phyloP scores from a whole-genome alignment of 2,797 vertebrate genomes.

The Aplochiton taeniatus region DNA sequence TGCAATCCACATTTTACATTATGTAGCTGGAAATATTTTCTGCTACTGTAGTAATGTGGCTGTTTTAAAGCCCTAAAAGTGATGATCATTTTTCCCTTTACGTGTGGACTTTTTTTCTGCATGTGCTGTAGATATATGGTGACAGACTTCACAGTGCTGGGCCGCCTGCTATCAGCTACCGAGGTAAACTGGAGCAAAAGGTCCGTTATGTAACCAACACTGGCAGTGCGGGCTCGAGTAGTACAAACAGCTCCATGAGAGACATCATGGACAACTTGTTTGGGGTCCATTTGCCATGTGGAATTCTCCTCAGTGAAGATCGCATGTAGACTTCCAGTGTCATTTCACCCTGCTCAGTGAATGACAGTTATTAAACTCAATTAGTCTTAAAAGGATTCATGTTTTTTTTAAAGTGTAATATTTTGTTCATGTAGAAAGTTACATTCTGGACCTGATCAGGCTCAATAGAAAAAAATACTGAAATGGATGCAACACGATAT shows the following conservation, averaged over 20 bases:
- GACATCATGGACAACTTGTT: neutral
- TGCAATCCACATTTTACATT: too few species aligned
- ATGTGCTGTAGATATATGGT: too few species aligned
- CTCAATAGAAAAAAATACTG: slow-evolving; percentile 73
- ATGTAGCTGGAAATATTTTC: too few species aligned
- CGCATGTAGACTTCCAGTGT: neutral
- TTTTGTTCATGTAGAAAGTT: slow-evolving; percentile 73
- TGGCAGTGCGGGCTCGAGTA: too few species aligned
- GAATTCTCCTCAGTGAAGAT: neutral
- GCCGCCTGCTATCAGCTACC: too few species aligned
- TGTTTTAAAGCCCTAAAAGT: too few species aligned
- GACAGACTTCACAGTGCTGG: too few species aligned
- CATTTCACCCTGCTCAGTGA: neutral
- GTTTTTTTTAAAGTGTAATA: slow-evolving; percentile 48
- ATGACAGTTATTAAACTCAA: slow-evolving; percentile 54
- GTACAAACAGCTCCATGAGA: neutral
- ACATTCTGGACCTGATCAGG: slow-evolving; percentile 77
- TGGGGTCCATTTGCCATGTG: neutral
- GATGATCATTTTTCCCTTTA: too few species aligned
- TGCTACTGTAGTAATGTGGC: too few species aligned
- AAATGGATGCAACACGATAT: slow-evolving; percentile 69
- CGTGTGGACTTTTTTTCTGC: too few species aligned
- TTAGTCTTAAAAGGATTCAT: slow-evolving; percentile 40
- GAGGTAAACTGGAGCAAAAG: too few species aligned
- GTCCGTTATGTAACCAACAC: too few species aligned